A percentile compares a stretch with the other conserved stretches of the same genome.
phyloP scores from a whole-genome alignment of 2,888 invertebrate species.

The Congeria kusceri region DNA sequence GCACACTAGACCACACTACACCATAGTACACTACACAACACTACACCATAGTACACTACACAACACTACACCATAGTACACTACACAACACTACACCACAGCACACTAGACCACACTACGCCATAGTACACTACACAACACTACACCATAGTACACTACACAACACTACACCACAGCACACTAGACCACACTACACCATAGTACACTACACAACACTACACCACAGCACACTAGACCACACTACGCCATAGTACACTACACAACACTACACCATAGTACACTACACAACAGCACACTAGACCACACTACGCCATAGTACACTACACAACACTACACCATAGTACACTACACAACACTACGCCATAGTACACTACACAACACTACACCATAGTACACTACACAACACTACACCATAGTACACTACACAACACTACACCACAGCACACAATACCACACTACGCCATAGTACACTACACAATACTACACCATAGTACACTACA shows the following conservation, averaged over 20 bases:
- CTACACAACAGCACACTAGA: slow-evolving; percentile 9
- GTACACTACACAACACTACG: not conserved
- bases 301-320: slow-evolving; percentile 12
- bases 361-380: slow-evolving; percentile 18
- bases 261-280: slow-evolving; percentile 9
- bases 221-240: slow-evolving; percentile 1
- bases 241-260: slow-evolving; percentile 8
- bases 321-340: slow-evolving; percentile 7
- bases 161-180: not conserved
- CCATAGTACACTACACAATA: not conserved
- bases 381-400: slow-evolving; percentile 24
- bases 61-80: not conserved
- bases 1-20: not conserved
- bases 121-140: not conserved
- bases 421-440: slow-evolving; percentile 21
- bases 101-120: not conserved
- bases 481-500: no score
- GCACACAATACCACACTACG: slow-evolving; percentile 18
- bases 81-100: not conserved
- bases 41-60: no score
- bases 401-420: slow-evolving; percentile 19
- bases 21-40: no score
- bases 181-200: not conserved
- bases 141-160: not conserved
- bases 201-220: not conserved